These are phyloP conservation scores for Rhabditoides inermis DNA, from an alignment of 2,888 invertebrate genomes.

Conservation along the genomic window DNA sequence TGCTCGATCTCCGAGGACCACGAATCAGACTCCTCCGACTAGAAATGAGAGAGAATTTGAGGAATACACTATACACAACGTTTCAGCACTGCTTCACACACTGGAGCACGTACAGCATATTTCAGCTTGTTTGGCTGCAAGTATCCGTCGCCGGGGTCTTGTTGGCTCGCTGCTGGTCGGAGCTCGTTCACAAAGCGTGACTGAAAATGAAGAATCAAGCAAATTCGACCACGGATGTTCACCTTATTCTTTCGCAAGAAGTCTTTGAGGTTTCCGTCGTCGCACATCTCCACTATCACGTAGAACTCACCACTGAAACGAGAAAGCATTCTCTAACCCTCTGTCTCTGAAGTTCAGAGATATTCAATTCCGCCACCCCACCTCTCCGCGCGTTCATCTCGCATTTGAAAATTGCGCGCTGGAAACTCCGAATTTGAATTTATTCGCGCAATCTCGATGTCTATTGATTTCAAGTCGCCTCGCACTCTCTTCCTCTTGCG, in stretches of 20 bases:
- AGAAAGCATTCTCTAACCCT: too few relatives aligned
- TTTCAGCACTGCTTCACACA: background rate
- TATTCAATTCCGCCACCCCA: too few relatives aligned
- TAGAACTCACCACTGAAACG: slow-evolving; percentile 22
- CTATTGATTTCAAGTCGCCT: too few relatives aligned
- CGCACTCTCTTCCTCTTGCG: too few relatives aligned
- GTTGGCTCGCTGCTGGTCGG: too few relatives aligned
- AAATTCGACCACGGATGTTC: slow-evolving; percentile 11
- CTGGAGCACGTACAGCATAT: slow-evolving; percentile 1
- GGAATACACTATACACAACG: background rate
- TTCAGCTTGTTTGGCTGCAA: background rate
- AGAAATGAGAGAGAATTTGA: background rate
- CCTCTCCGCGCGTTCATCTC: too few relatives aligned
- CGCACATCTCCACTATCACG: slow-evolving; percentile 24
- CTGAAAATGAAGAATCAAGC: slow-evolving; percentile 5
- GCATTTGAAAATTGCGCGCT: too few relatives aligned
- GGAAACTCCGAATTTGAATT: too few relatives aligned
- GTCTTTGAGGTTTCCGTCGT: slow-evolving; percentile 17
- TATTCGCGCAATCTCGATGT: too few relatives aligned
- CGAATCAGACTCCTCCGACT: slow-evolving; percentile 4
- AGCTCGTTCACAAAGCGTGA: too few relatives aligned
- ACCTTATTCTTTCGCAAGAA: slow-evolving; percentile 11
- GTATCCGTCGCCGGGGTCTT: too few relatives aligned
- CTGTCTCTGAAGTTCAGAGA: too few relatives aligned
- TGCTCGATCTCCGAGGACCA: slow-evolving; percentile 7